Base-by-base conservation (phyloP, 2,113 vertebrate species). In the Podilymbus podiceps region DNA sequence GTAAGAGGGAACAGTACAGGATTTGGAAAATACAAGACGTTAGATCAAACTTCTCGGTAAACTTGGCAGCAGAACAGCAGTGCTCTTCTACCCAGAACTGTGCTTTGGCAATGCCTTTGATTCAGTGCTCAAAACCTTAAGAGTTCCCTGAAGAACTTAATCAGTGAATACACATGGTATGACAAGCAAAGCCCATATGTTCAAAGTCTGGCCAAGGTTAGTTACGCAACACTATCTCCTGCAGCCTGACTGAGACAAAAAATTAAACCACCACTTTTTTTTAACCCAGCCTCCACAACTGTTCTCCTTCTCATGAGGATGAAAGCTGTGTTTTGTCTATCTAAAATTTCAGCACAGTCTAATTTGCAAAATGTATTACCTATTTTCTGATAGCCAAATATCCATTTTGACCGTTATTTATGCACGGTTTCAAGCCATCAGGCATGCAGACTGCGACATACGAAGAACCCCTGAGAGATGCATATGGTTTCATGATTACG, bases 111-210 rank as follows among this genome's bases (percentile, higher is more conserved):
- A 49, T 0, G 2, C 20, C 81, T 96, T 89, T 0, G 0, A 91
- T 60, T 95, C 77, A 68, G 66, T 31, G 35, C 56, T 93, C 69
- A 72, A 94, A 96, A 85, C 60, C 91, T 56, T 77, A 71, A 86
- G 66, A 94, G 68, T 78, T 82, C 69, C 62, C 91, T 35, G 66
- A 87, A 94, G 95, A 91, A 72, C 44, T 92, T 86, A 87, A 91
- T 63, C 53, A 69, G 35, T 38, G 69, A 95, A 87, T 78, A 71
- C 89, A 88, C 94, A 93, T 82, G 87, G 92, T 64, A 75, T 53
- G 89, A 95, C 69, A 96, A 97, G 84, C 56, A 92, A 96, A 93
- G 84, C 69, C 89, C 94, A 95, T 94, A 96, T 96, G 95, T 75
- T 96, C 91, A 19, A 95, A 91, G 84, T 89, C 89, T 95, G 84